Evolutionary conservation across 2,113 vertebrate species (phyloP).

Genomic region (Tyto alba): DNA sequence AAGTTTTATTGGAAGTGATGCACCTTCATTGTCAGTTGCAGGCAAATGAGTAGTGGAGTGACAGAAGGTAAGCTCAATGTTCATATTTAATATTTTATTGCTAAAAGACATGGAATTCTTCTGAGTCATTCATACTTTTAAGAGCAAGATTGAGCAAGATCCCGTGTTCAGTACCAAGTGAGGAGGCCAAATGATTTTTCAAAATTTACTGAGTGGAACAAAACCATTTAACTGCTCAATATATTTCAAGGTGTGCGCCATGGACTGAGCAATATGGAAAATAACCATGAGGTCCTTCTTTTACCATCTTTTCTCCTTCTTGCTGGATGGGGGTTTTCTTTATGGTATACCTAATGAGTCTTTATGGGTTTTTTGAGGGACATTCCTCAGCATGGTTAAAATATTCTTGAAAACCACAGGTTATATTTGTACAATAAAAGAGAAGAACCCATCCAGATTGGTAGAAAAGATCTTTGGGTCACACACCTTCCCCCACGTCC

Average conservation of each 20-base stretch:
- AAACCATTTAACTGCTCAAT: background rate
- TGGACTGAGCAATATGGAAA: background rate
- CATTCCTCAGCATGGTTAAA: background rate
- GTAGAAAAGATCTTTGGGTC: background rate
- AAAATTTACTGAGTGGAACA: background rate
- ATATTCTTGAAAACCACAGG: background rate
- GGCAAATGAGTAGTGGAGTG: background rate
- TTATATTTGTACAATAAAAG: background rate
- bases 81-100: background rate
- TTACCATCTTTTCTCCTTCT: background rate
- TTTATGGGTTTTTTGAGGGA: background rate
- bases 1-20: background rate
- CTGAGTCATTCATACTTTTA: background rate
- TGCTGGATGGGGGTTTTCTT: background rate
- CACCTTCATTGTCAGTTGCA: background rate
- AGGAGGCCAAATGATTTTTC: background rate
- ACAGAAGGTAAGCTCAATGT: background rate
- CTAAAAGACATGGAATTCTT: background rate
- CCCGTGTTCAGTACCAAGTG: background rate
- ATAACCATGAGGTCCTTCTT: background rate
- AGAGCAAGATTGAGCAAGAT: background rate
- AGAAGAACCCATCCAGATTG: background rate
- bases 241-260: background rate
- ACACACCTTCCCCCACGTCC: accelerated
- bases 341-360: background rate